Conservation (phyloP, 2,888 invertebrate species). For the Alloscopus bannaensis region DNA sequence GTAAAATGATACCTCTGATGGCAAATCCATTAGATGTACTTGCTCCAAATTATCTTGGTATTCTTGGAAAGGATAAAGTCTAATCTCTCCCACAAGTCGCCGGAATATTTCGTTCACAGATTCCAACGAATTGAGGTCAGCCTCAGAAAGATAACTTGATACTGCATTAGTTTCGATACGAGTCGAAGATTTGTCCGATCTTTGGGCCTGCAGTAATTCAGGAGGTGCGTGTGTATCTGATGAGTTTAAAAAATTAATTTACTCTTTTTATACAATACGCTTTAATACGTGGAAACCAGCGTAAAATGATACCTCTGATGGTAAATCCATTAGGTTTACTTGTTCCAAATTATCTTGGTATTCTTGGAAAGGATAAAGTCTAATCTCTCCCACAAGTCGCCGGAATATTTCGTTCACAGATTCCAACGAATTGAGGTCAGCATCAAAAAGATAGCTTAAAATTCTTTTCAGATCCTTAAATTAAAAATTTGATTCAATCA, state of each 20-base stretch:
- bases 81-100: slow-evolving; percentile 17
- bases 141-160: slow-evolving; percentile 28
- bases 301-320: slow-evolving; percentile 25
- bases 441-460: slow-evolving; percentile 5
- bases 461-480: slow-evolving; percentile 39
- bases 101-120: slow-evolving; percentile 4
- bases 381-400: slow-evolving; percentile 17
- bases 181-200: slow-evolving; percentile 33
- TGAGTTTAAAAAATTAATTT: no score
- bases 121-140: neutral
- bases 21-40: neutral
- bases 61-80: slow-evolving; percentile 1
- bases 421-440: neutral
- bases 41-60: neutral
- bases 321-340: slow-evolving; percentile 43
- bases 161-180: slow-evolving; percentile 51
- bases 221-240: neutral
- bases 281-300: neutral
- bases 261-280: neutral
- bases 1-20: neutral
- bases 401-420: slow-evolving; percentile 4
- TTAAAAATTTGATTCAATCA: neutral
- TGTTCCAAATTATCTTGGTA: slow-evolving; percentile 2
- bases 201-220: slow-evolving; percentile 10
- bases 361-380: slow-evolving; percentile 1